Conservation (phyloP, 2,113 vertebrate genomes). For the Eublepharis macularius region DNA sequence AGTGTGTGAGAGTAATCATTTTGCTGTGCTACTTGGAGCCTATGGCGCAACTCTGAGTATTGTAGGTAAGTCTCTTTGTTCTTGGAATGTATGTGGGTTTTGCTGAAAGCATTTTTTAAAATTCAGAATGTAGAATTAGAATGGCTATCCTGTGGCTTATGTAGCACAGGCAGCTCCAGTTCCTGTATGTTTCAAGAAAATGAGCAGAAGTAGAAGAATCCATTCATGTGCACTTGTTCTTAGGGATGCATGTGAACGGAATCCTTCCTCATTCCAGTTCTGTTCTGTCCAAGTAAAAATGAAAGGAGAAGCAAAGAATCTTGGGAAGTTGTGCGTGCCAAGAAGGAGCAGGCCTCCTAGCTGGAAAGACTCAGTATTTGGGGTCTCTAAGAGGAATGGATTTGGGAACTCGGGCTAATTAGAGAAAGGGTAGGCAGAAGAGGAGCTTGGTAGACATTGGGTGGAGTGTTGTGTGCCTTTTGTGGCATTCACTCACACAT, state of each 20-base stretch:
- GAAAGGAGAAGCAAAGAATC: background rate
- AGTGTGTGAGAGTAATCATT: conserved; percentile 85
- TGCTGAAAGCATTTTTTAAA: background rate
- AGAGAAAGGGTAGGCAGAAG: background rate
- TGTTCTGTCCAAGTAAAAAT: background rate
- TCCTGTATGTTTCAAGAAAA: background rate
- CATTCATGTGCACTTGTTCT: background rate
- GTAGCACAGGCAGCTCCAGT: background rate
- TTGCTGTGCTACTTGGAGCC: conserved; percentile 87
- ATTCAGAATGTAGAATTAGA: background rate
- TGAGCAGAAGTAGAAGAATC: background rate
- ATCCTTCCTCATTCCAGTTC: background rate
- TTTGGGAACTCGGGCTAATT: background rate
- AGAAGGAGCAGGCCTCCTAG: background rate
- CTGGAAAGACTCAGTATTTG: background rate
- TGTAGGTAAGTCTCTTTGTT: conserved; percentile 75
- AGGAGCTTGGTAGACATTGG: background rate
- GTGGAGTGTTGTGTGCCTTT: conserved; percentile 1
- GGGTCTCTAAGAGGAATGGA: background rate
- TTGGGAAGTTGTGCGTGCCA: background rate
- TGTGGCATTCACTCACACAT: background rate
- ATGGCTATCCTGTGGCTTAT: background rate
- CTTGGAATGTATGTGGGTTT: background rate
- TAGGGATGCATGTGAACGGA: background rate
- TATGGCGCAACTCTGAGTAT: conserved; percentile 87